Conservation (phyloP, 2,113 vertebrate genomes). For the Micromys minutus region DNA sequence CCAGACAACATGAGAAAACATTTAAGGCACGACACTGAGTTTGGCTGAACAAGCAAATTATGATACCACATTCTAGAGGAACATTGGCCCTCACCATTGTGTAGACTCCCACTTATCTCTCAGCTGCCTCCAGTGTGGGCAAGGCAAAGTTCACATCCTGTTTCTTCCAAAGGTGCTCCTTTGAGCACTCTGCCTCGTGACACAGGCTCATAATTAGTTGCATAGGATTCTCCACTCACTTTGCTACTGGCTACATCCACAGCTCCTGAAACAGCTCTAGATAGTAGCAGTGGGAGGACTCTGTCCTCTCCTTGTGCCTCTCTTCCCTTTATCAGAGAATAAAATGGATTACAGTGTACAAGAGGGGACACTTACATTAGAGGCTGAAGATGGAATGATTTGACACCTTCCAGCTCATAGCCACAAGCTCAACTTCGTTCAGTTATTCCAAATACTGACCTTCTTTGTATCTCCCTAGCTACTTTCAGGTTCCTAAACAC, state of each 20-base stretch:
- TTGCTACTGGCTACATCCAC: not conserved
- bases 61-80: not conserved
- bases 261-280: not conserved
- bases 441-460: not conserved
- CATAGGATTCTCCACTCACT: not conserved
- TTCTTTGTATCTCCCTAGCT: not conserved
- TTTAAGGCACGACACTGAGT: not conserved
- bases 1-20: not conserved
- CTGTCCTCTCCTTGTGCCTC: not conserved
- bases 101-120: not conserved
- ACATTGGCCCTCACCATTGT: not conserved
- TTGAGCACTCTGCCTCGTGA: not conserved
- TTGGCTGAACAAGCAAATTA: not conserved
- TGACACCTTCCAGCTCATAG: not conserved
- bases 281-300: not conserved
- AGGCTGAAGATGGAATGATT: not conserved
- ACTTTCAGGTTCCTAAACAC: not conserved
- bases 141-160: not conserved
- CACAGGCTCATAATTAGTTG: not conserved
- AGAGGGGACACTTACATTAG: not conserved
- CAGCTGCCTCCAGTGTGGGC: not conserved
- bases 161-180: not conserved
- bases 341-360: not conserved
- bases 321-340: not conserved
- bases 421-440: not conserved